A percentile compares a stretch with the other conserved stretches of the same genome.
These are phyloP conservation scores for Cetonia aurata DNA, from an alignment of 2,888 invertebrate genomes.

Conservation along the genomic window DNA sequence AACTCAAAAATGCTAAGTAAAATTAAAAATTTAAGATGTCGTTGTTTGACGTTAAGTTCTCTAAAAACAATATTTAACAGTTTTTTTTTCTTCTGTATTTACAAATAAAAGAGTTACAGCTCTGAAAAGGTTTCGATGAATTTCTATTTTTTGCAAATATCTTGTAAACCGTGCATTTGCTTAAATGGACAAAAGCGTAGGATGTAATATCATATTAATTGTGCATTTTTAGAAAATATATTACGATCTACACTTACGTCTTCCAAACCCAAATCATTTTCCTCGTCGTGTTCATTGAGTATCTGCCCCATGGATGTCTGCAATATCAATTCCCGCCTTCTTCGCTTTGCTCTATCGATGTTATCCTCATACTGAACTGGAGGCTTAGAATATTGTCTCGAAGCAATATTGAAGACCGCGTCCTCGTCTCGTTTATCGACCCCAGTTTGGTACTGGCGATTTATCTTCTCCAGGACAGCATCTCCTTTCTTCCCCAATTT, in stretches of 20 bases:
- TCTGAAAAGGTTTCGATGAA: no score
- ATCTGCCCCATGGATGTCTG: constrained; percentile 67
- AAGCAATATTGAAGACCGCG: constrained; percentile 60
- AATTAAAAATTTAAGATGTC: no score
- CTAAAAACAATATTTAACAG: no score
- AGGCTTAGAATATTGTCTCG: constrained; percentile 61
- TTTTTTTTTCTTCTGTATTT: no score
- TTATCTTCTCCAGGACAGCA: constrained; percentile 70
- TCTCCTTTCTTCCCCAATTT: constrained; percentile 72
- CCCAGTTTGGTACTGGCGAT: constrained; percentile 60
- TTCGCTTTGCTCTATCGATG: constrained; percentile 60
- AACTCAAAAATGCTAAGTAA: no score
- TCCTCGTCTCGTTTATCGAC: neutral
- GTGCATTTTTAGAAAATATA: no score
- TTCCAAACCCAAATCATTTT: constrained; percentile 73
- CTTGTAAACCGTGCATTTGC: no score
- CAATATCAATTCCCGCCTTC: constrained; percentile 69
- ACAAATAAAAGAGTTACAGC: no score
- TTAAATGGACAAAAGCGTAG: no score
- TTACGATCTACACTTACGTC: constrained; percentile 73
- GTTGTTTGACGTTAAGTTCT: no score
- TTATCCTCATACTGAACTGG: constrained; percentile 58
- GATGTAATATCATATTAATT: no score
- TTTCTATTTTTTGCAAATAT: no score
- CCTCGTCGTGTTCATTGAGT: constrained; percentile 73